Evolutionary conservation across 2,888 invertebrate genomes (phyloP).

Genomic region (Dichetophora obliterata): DNA sequence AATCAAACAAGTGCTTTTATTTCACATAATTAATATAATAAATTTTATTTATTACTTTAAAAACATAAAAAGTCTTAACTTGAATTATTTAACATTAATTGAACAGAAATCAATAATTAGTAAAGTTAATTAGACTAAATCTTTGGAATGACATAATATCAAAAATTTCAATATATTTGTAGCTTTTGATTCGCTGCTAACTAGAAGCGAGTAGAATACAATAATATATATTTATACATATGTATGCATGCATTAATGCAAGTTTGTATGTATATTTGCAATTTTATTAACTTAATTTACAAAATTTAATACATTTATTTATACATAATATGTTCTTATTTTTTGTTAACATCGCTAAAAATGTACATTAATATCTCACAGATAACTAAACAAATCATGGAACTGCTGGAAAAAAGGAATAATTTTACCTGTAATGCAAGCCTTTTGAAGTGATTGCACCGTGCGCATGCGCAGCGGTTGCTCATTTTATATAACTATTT

Average conservation of each 20-base stretch:
- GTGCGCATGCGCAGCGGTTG: background rate
- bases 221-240: conserved; percentile 4
- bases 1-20: background rate
- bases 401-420: background rate
- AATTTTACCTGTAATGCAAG: background rate
- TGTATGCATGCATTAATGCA: conserved; percentile 28
- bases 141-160: conserved; percentile 64
- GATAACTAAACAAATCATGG: background rate
- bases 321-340: background rate
- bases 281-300: background rate
- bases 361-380: conserved; percentile 33
- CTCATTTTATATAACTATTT: background rate
- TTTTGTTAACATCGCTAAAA: conserved; percentile 14
- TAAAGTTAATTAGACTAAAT: conserved; percentile 64
- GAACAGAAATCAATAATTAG: conserved; percentile 41
- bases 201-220: conserved; percentile 59
- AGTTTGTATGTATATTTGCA: conserved; percentile 37
- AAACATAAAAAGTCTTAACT: conserved; percentile 61
- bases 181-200: conserved; percentile 51
- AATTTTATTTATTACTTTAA: conserved; percentile 62
- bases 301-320: conserved; percentile 26
- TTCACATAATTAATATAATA: conserved; percentile 50
- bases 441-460: background rate
- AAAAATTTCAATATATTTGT: conserved; percentile 54
- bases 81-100: conserved; percentile 59